Conservation (phyloP, 2,888 invertebrate species). For the Chesias legatella region DNA sequence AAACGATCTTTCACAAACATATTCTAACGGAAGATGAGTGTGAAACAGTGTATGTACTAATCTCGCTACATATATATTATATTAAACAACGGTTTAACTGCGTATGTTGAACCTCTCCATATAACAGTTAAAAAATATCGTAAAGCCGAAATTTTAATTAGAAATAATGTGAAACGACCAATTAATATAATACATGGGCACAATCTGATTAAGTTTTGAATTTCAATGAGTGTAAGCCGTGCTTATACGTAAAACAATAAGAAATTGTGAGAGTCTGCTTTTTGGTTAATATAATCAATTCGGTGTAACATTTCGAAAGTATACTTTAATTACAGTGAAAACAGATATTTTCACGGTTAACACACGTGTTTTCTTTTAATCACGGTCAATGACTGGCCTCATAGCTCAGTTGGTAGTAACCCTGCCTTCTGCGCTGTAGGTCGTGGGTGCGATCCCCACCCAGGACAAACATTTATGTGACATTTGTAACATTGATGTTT, state of each 20-base stretch:
- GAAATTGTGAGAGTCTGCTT: conserved; percentile 28
- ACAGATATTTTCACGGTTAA: conserved; percentile 17
- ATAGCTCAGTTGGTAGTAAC: no score
- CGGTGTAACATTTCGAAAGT: conserved; percentile 25
- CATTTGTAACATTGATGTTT: no score
- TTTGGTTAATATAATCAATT: conserved; percentile 26
- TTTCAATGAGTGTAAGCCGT: conserved; percentile 40
- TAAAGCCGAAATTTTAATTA: conserved; percentile 48
- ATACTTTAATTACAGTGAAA: conserved; percentile 24
- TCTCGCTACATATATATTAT: no score
- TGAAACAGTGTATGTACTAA: no score
- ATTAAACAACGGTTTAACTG: no score
- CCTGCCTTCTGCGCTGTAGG: no score
- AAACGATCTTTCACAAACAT: no score
- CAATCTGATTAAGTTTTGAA: conserved; percentile 45
- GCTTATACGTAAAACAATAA: conserved; percentile 27
- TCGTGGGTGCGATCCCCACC: no score
- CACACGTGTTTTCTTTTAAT: conserved; percentile 2
- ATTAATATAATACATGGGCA: conserved; percentile 49
- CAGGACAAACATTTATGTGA: no score
- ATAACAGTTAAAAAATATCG: conserved; percentile 39
- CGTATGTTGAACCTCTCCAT: no score
- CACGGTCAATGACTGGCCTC: no score
- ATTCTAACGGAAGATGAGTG: no score
- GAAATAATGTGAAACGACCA: conserved; percentile 49